Evolutionary conservation across 64 coral and sea anemone genomes (phyloP), one percentile per base, ranked within the genome.

Genomic region (Stichodactyla helianthus): DNA sequence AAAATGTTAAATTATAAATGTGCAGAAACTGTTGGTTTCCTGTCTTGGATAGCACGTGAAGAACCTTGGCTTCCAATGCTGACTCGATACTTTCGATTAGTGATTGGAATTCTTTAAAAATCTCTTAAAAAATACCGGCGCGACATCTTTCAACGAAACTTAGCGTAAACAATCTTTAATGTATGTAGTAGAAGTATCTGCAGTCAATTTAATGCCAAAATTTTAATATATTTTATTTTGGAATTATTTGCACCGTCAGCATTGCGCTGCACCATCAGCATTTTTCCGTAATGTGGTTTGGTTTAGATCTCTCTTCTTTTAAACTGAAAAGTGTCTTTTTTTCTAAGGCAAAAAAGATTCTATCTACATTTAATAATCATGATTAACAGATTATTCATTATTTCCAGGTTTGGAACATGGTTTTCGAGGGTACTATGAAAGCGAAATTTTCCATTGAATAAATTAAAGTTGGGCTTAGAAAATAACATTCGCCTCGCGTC

Each of bases 171-270:
- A 26, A 74, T 74, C 68, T 31, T 31, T 74, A 31, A 11, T 31
- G 27, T 27, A 5, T 81, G 51, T 54, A 51, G 50, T 50, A 81
- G 26, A 51, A 20, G 78, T 81, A 23, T 81, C 3, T 54, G 78
- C 6, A 51, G 35, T 54, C 78, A 54, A 81, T 81, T 81, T 52
- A 52, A 52, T 51, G 52, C 15, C 50, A 52, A 81, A 52, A 52
- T 81, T 81, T 81, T 81, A 81, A n/a, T 52, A 19, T 15, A 81
- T 81, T 81, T 81, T 81, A 81, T 81, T 81, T 53, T 81, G 16
- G 50, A 81, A 81, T 81, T 81, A 81, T 81, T 81, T 81, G 78
- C 78, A 81, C 17, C 16, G 78, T 81, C 78, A 81, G 78, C 78
- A 81, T 54, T 81, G 78, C 50, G 50, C 50, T 52, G 52, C 78